Evolutionary conservation across 2,113 vertebrate species (phyloP).

Genomic region (Gymnogyps californianus): DNA sequence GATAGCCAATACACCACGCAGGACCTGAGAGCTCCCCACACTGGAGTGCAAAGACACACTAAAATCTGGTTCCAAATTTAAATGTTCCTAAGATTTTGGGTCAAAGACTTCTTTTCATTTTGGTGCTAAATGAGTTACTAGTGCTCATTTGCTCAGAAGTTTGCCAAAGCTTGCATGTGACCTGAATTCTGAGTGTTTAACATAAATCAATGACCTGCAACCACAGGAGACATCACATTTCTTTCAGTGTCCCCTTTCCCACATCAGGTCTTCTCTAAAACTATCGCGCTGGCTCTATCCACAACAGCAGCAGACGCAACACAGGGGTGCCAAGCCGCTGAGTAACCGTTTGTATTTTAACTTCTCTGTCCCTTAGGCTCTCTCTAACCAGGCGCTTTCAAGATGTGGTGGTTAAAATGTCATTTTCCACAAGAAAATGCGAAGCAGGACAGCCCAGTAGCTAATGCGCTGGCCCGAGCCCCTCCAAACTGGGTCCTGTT

Average conservation of each 20-base stretch:
- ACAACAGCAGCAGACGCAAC: background rate
- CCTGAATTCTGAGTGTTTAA: background rate
- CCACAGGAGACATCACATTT: background rate
- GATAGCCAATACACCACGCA: background rate
- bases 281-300: background rate
- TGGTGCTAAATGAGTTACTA: background rate
- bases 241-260: background rate
- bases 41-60: background rate
- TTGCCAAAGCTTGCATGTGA: background rate
- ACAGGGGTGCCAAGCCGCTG: background rate
- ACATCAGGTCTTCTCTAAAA: background rate
- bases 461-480: rapidly evolving
- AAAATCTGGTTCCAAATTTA: background rate
- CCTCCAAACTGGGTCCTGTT: background rate
- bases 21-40: background rate
- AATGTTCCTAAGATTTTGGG: background rate
- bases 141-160: background rate
- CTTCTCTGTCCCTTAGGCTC: background rate
- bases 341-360: background rate
- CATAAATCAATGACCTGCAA: rapidly evolving
- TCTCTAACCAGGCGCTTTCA: background rate
- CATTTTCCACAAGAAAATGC: background rate
- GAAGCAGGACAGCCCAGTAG: background rate
- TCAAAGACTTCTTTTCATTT: background rate
- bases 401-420: background rate